Base-by-base conservation (phyloP, 2,797 vertebrate genomes). In the Erethizon dorsatum region DNA sequence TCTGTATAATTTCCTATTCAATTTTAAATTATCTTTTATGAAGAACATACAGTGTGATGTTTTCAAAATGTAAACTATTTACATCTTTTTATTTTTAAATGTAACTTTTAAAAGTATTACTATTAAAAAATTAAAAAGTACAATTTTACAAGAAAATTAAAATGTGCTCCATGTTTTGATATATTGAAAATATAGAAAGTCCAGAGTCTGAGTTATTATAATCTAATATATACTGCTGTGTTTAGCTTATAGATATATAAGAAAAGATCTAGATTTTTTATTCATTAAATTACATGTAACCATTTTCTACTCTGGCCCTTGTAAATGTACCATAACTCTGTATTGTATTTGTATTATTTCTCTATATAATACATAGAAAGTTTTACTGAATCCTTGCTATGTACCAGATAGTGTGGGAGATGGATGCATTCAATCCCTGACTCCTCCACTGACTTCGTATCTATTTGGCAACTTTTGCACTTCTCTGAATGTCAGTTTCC, bases 121-220 rank as follows among this genome's bases (percentile, higher is more conserved):
- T 56, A 63, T 57, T 47, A 79, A 84, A 87, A 90, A 94, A n/a
- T 75, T 73, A 86, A 83, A 91, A 69, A 17, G 33, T 56, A 31
- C 22, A 22, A 41, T 92, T 90, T 93, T 24, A 22, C 71, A 94
- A 93, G 37, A 83, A 79, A 52, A 61, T 69, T 54, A 88, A 95
- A 10, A 83, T 75, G 4, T 82, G 6, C 15, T 95, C 31, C 77
- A 28, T 69, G 37, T 86, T 94, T 92, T 79, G 75, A 54, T 77
- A 54, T 71, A 57, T 65, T 86, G 24, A 50, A 9, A 52, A 47
- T 24, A 15, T 31, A 88, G 79, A 73, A 80, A 90, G 37, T 65
- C 33, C 1, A 94, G 50, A 88, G 13, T 20, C 61, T 83, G 41
- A 78, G 17, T 57, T 82, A n/a, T 77, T 90, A 6, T 85, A 75